phyloP scores from a whole-genome alignment of 2,888 invertebrate species.

The Spatulosminthurus flaviceps region DNA sequence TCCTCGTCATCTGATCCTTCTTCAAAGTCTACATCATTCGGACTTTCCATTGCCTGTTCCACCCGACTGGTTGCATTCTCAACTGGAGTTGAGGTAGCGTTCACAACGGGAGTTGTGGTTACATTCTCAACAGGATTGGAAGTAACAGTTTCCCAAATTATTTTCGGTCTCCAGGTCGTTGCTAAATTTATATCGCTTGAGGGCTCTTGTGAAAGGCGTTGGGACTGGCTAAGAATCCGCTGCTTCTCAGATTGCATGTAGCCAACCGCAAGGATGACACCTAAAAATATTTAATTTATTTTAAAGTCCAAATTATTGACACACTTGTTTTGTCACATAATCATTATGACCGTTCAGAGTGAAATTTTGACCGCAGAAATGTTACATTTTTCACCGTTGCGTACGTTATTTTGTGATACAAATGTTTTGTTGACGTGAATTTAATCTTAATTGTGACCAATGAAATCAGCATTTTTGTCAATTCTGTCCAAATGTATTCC shows the following conservation, averaged over 20 bases:
- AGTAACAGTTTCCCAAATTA: slow-evolving; percentile 13
- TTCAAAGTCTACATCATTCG: neutral
- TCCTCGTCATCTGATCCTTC: slow-evolving; percentile 1
- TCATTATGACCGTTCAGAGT: too few relatives aligned
- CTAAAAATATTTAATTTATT: slow-evolving; percentile 46
- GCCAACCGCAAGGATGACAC: slow-evolving; percentile 57
- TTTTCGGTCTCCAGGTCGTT: slow-evolving; percentile 25
- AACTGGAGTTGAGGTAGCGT: neutral
- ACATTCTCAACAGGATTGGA: slow-evolving; percentile 4
- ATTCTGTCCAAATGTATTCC: too few relatives aligned
- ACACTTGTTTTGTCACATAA: too few relatives aligned
- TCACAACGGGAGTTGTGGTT: neutral
- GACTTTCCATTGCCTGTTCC: neutral
- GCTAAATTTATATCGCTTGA: neutral
- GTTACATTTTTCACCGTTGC: too few relatives aligned
- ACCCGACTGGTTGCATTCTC: slow-evolving; percentile 26
- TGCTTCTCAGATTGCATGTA: slow-evolving; percentile 61
- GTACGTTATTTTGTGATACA: too few relatives aligned
- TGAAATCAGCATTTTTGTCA: too few relatives aligned
- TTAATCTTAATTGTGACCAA: too few relatives aligned
- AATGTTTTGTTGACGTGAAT: too few relatives aligned
- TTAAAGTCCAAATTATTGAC: too few relatives aligned
- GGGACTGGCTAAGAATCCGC: slow-evolving; percentile 49
- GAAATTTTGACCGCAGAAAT: too few relatives aligned
- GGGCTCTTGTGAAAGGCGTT: slow-evolving; percentile 53